Evolutionary conservation across 2,113 vertebrate genomes (phyloP).

Genomic region (Chloropsis hardwickii): DNA sequence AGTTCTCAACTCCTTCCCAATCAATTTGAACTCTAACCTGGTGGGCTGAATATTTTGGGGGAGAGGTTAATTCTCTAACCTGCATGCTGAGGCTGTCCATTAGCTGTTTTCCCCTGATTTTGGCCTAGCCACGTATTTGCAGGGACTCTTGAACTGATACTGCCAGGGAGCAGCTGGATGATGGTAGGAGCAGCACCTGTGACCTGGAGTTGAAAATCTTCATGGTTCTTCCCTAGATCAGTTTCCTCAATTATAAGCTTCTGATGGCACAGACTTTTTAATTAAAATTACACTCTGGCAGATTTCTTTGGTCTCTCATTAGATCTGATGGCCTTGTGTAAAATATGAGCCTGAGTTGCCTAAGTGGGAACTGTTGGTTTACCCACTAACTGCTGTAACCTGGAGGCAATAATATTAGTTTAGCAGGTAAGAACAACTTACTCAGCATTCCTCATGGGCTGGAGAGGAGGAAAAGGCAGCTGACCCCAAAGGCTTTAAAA

Average conservation of each 20-base stretch:
- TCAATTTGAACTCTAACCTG: background rate
- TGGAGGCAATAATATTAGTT: background rate
- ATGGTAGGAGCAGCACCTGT: background rate
- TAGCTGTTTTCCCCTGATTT: background rate
- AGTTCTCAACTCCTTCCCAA: background rate
- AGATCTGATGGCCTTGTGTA: background rate
- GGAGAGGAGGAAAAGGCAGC: background rate
- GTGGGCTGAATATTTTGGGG: background rate
- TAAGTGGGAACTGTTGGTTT: background rate
- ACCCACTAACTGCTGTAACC: background rate
- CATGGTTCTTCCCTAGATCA: background rate
- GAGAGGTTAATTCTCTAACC: background rate
- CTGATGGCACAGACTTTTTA: background rate
- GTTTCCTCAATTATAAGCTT: background rate
- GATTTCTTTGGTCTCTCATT: background rate
- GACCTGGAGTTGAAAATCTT: background rate
- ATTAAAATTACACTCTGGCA: background rate
- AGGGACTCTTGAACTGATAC: background rate
- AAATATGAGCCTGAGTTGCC: background rate
- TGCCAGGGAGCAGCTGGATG: background rate
- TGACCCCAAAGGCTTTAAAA: conserved; percentile 12
- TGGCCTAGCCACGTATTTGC: background rate
- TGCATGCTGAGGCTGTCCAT: background rate
- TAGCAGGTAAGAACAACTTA: conserved; percentile 1
- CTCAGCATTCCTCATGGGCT: conserved; percentile 33